These are phyloP conservation scores for Protaetia brevitarsis DNA, from an alignment of 1,140 invertebrate species.

Conservation along the genomic window DNA sequence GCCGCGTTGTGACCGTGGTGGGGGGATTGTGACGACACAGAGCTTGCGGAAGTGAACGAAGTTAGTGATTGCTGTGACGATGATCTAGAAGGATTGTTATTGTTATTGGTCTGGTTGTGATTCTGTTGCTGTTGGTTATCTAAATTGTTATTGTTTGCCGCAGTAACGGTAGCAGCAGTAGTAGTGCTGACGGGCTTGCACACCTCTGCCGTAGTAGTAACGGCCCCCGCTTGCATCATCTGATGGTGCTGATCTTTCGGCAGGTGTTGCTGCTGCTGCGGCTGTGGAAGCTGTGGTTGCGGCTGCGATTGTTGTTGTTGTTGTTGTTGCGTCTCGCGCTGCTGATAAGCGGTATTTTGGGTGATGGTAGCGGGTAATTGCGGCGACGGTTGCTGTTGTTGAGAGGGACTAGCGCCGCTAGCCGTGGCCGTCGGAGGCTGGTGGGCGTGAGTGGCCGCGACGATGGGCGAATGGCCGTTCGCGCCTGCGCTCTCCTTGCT, in stretches of 20 bases:
- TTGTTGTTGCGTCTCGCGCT: neutral
- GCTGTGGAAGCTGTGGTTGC: neutral
- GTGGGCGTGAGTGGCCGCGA: constrained; percentile 8
- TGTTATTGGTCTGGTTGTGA: no score
- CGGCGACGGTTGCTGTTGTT: constrained; percentile 43
- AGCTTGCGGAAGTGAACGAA: constrained; percentile 38
- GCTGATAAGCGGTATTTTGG: neutral
- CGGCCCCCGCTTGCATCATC: neutral
- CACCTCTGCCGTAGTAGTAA: neutral
- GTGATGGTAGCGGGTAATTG: constrained; percentile 40
- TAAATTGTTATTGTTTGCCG: neutral
- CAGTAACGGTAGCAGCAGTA: neutral
- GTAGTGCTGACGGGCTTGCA: constrained; percentile 6
- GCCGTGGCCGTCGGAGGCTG: constrained; percentile 4
- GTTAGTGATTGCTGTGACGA: neutral
- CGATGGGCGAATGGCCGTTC: constrained; percentile 26
- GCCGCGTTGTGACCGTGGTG: constrained; percentile 31
- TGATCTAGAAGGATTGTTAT: neutral
- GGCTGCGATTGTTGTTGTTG: neutral
- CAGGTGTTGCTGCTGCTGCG: neutral
- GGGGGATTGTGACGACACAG: constrained; percentile 40
- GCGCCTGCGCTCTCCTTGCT: constrained; percentile 50
- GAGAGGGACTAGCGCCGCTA: constrained; percentile 46
- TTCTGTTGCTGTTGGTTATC: neutral
- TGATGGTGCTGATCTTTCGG: neutral